These are phyloP conservation scores for Aphelinus atriplicis DNA, from an alignment of 1,140 invertebrate genomes.

Conservation along the genomic window DNA sequence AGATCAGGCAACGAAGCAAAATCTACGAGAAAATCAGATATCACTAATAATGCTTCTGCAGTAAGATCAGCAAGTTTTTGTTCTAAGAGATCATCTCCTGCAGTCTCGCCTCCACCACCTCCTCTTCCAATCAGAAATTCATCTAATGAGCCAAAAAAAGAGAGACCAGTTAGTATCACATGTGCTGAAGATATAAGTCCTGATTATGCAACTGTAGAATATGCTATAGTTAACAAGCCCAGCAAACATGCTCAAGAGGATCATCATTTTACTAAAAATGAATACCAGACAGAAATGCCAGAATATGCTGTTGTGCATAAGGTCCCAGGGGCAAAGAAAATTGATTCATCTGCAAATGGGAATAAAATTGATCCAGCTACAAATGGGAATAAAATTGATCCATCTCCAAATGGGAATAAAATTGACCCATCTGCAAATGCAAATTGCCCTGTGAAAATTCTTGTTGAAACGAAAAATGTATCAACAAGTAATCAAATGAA, in stretches of 20 bases:
- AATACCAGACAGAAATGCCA: constrained; percentile 47
- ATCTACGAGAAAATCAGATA: constrained; percentile 44
- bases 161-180: constrained; percentile 53
- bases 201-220: constrained; percentile 37
- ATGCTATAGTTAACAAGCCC: constrained; percentile 30
- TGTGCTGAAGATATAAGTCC: constrained; percentile 48
- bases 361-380: too few relatives aligned
- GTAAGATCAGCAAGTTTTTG: constrained; percentile 60
- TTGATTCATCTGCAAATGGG: not conserved
- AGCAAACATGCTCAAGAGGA: not conserved
- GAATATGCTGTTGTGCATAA: constrained; percentile 62
- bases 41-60: constrained; percentile 45
- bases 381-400: too few relatives aligned
- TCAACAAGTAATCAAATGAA: not conserved
- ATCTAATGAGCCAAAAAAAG: constrained; percentile 52
- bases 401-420: not conserved
- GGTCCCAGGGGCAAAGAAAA: constrained; percentile 39
- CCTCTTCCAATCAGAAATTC: constrained; percentile 57
- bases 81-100: constrained; percentile 51
- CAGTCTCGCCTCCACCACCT: constrained; percentile 52
- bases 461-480: not conserved
- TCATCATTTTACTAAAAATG: not conserved
- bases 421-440: not conserved
- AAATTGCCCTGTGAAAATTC: not conserved
- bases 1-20: constrained; percentile 6